phyloP scores from a whole-genome alignment of 2,797 vertebrate species.

The Capromys pilorides region DNA sequence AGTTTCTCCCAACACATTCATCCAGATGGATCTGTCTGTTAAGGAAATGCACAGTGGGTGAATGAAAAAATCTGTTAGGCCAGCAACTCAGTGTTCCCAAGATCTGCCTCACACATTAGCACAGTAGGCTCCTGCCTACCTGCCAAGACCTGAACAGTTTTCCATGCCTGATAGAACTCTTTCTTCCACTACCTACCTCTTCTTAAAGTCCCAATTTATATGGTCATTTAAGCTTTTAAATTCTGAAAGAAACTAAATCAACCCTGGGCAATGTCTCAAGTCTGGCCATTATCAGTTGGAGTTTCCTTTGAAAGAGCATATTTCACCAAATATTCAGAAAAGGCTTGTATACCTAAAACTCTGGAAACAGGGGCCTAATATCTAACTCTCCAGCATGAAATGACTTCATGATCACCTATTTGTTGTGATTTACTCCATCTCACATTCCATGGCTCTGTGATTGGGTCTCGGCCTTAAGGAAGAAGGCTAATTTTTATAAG shows the following conservation, averaged over 20 bases:
- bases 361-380: background rate
- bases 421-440: background rate
- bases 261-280: background rate
- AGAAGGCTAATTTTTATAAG: background rate
- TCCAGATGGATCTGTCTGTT: slow-evolving; percentile 72
- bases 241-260: background rate
- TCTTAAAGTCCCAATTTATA: background rate
- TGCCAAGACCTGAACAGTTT: background rate
- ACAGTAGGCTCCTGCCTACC: background rate
- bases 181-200: background rate
- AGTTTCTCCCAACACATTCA: slow-evolving; percentile 73
- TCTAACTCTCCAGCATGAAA: background rate
- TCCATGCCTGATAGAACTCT: background rate
- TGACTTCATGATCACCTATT: background rate
- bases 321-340: background rate
- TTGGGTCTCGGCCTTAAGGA: background rate
- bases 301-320: background rate
- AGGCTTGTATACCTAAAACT: background rate
- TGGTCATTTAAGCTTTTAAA: background rate
- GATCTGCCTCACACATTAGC: background rate
- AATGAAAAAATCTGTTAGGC: background rate
- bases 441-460: background rate
- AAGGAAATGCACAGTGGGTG: background rate
- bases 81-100: background rate
- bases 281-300: background rate